Base-by-base conservation (phyloP, 2,113 vertebrate genomes). In the Aleadryas rufinucha region DNA sequence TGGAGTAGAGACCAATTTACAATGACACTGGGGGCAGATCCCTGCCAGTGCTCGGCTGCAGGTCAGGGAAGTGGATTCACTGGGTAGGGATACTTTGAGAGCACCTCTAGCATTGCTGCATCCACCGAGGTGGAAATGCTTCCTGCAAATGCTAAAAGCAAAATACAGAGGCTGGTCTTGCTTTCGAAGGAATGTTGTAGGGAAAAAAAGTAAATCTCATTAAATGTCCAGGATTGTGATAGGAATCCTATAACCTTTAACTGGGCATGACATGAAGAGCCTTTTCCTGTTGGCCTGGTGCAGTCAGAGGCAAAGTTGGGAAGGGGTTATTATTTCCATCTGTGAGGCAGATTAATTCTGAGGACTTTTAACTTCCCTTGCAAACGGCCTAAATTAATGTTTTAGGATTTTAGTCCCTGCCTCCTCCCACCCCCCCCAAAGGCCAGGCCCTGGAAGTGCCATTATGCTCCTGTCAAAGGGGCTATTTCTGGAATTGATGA, bases 401-500 rank as follows among this genome's bases (percentile, higher is more conserved):
- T 95, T 94, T 88, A 96, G 95, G 86, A 87, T 94, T 95, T 94
- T 60, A 91, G 88, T 79, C 64, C 81, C 37, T 89, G 65, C 89
- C 72, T 91, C 50, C 44, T 69, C 72, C 63, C 12, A 2, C 44
- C 50, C n/a, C 5, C 5, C 20, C 6, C 49, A 76, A 94, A 96
- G 90, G 94, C 94, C 87, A 79, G 85, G 82, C 93, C 90, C 84
- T 95, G 93, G 90, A 94, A 95, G 91, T 93, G 64, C 95, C 79
- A 82, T 96, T 95, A 94, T 92, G 75, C 84, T 95, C 74, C 74
- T 95, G 95, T 96, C 96, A 95, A 94, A 88, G 84, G 81, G 86
- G 56, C 91, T 97, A 96, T 96, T 97, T 97, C 95, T 95, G 95
- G 95, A 96, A 88, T 37, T 84, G 95, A 94, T 95, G 70, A 95